Percentiles rank a stretch among this genome's conserved stretches.
These are phyloP conservation scores for Asobara japonica DNA, from an alignment of 1,140 invertebrate species.

Conservation along the genomic window DNA sequence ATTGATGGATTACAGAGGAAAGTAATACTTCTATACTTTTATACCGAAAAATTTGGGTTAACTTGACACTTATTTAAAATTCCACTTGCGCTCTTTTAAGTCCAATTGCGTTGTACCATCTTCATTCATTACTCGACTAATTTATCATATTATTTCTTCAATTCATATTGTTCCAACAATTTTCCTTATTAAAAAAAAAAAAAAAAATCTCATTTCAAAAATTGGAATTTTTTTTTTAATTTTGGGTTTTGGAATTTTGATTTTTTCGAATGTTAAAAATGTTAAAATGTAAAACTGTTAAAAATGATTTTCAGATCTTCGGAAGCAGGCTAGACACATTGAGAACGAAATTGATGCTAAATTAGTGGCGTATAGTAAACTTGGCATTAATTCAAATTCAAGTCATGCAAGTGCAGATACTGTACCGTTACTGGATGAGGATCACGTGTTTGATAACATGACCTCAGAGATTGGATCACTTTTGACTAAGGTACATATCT, in stretches of 20 bases:
- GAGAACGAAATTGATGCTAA: slow-evolving; percentile 98
- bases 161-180: no score
- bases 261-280: background rate
- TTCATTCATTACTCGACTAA: no score
- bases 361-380: slow-evolving; percentile 93
- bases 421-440: slow-evolving; percentile 83
- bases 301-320: slow-evolving; percentile 75
- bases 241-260: background rate
- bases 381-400: slow-evolving; percentile 77
- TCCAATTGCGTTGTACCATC: no score
- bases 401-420: slow-evolving; percentile 72
- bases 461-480: slow-evolving; percentile 91
- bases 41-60: no score
- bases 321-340: slow-evolving; percentile 90
- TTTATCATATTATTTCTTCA: no score
- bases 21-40: no score
- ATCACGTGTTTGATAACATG: slow-evolving; percentile 93
- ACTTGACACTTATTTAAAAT: no score
- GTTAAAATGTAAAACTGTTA: background rate
- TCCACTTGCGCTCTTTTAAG: no score
- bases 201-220: no score
- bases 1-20: background rate
- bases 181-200: no score
- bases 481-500: slow-evolving; percentile 76
- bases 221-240: no score